Conservation (phyloP, 2,113 vertebrate species). For the Zosterops lateralis region DNA sequence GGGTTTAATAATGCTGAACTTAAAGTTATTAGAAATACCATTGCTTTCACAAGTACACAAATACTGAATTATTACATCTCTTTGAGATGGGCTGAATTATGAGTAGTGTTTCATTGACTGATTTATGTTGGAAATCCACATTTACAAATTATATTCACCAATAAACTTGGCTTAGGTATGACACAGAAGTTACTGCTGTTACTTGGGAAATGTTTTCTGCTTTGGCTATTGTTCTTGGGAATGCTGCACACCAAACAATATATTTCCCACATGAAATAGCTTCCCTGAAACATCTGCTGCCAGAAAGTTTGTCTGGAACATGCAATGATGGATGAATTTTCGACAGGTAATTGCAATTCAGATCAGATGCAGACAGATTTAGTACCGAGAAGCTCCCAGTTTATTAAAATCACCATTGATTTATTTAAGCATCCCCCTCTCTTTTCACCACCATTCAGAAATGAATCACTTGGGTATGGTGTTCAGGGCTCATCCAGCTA, state of each 20-base stretch:
- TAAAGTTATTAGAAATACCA: background rate
- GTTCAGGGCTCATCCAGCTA: conserved; percentile 61
- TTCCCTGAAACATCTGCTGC: conserved; percentile 75
- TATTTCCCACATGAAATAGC: conserved; percentile 64
- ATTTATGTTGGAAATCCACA: background rate
- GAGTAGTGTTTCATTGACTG: background rate
- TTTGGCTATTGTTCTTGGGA: conserved; percentile 58
- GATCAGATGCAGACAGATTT: conserved; percentile 81
- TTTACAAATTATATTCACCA: conserved; percentile 34
- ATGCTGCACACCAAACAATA: conserved; percentile 49
- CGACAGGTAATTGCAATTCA: conserved; percentile 83
- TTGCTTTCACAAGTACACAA: background rate
- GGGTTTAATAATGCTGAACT: background rate
- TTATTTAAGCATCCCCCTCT: conserved; percentile 68
- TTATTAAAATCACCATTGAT: conserved; percentile 81
- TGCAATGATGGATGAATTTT: conserved; percentile 78
- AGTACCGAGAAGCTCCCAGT: conserved; percentile 71
- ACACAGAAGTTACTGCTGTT: conserved; percentile 17
- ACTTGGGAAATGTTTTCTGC: conserved; percentile 47
- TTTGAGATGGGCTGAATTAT: background rate
- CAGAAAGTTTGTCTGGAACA: conserved; percentile 74
- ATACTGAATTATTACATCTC: background rate
- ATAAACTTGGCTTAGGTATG: conserved; percentile 8
- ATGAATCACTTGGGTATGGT: conserved; percentile 72
- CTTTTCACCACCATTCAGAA: conserved; percentile 67